Percentiles rank a stretch among this genome's conserved stretches.
These are phyloP conservation scores for Torymus auratus DNA, from an alignment of 2,888 invertebrate species.

Conservation along the genomic window DNA sequence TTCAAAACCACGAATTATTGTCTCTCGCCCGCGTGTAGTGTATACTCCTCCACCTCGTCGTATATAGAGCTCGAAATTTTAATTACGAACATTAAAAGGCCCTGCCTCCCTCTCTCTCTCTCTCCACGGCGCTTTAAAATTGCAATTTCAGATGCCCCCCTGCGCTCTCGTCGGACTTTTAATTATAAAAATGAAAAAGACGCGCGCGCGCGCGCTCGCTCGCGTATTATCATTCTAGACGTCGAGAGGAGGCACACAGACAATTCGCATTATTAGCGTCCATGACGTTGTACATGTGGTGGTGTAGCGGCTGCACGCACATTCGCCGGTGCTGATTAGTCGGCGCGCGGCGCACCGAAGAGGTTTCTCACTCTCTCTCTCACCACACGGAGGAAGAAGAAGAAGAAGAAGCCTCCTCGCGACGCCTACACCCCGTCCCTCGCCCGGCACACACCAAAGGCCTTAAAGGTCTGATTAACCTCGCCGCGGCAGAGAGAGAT, in stretches of 20 bases:
- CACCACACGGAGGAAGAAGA: no score
- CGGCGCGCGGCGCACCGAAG: conserved; percentile 64
- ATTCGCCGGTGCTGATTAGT: conserved; percentile 71
- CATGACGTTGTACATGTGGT: conserved; percentile 34
- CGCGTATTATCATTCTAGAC: conserved; percentile 16
- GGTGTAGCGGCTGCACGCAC: conserved; percentile 30
- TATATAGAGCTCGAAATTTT: conserved; percentile 28
- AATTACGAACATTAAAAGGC: conserved; percentile 9
- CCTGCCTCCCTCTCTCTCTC: background rate
- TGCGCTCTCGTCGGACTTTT: background rate
- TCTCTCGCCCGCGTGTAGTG: background rate
- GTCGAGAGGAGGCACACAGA: background rate
- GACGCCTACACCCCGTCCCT: conserved; percentile 60
- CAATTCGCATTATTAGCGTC: conserved; percentile 50
- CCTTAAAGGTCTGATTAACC: conserved; percentile 72
- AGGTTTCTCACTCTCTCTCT: conserved; percentile 67
- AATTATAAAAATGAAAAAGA: conserved; percentile 28
- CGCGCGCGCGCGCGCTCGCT: background rate
- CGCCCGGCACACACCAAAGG: conserved; percentile 59
- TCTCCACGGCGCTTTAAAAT: conserved; percentile 5
- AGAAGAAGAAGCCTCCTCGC: conserved; percentile 67
- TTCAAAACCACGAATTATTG: conserved; percentile 23
- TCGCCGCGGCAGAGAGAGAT: conserved; percentile 13
- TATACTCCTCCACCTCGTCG: background rate
- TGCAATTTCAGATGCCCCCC: background rate